Base-by-base conservation (phyloP, 2,888 invertebrate species). In the Pachycephus smyrnensis region DNA sequence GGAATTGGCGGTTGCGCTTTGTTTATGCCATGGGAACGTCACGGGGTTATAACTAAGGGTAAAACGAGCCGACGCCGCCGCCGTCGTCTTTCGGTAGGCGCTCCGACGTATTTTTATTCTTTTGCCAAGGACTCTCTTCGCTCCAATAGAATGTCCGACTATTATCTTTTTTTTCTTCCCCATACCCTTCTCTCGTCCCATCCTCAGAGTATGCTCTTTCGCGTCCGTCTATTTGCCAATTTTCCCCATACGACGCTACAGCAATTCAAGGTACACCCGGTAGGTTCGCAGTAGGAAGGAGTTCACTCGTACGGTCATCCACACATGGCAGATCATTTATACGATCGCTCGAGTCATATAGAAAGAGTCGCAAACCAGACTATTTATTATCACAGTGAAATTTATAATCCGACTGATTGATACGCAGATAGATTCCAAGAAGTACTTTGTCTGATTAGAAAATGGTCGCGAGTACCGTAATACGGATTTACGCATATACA, bases 1-100 rank as follows among this genome's bases (percentile, higher is more conserved):
- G 89, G 91, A 91, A 91, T 91, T 90, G 90, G 89, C 89, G 91
- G 91, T 91, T 91, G 88, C 88, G 89, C 87, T 90, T 91, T 91
- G 91, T 91, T 91, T 91, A 91, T 91, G 91, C 91, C 90, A 91
- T 90, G 89, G 89, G 89, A 89, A 89, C 88, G 88, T 88, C 89
- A 87, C 83, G 85, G 84, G 87, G 86, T 86, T 87, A 86, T 87
- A 88, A 87, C 87, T 86, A 86, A 87, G 87, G 88, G 87, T 84
- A 83, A 83, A 86, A 85, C 84, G 80, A 84, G 15, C 40, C 40
- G 40, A 40, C 40, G 40, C 40, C 40, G 40, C 15, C 40, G 15
- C 40, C 40, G 40, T 15, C 40, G 40, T 15, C 15, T 40, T 40
- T 40, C 40, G 40, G 15, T 40, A 40, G 40, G 40, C 15, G 40